These are phyloP conservation scores for Plodia interpunctella DNA, from an alignment of 1,140 invertebrate genomes.

Conservation along the genomic window DNA sequence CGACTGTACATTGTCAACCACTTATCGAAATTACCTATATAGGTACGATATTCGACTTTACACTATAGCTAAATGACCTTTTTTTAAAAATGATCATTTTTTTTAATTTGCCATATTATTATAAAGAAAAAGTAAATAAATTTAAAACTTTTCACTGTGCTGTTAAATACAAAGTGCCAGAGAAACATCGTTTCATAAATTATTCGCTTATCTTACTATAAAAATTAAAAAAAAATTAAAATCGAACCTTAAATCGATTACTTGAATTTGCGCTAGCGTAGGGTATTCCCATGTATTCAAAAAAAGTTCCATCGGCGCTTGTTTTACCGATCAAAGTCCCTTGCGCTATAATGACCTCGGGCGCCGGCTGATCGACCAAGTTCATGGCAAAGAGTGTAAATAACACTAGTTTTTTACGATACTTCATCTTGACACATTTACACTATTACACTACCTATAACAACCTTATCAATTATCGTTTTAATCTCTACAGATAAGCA, in stretches of 20 bases:
- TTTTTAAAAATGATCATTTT: too few relatives aligned
- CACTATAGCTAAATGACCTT: too few relatives aligned
- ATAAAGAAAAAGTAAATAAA: too few relatives aligned
- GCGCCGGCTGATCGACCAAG: conserved; percentile 27
- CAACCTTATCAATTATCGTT: conserved; percentile 1
- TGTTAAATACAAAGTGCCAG: too few relatives aligned
- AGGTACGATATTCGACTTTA: too few relatives aligned
- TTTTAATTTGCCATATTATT: too few relatives aligned
- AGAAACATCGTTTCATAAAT: too few relatives aligned
- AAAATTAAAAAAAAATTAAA: too few relatives aligned
- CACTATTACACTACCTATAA: conserved; percentile 11
- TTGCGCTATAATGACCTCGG: conserved; percentile 22
- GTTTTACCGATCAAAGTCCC: conserved; percentile 40
- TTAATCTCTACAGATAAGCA: background rate
- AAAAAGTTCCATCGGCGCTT: conserved; percentile 51
- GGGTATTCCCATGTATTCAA: conserved; percentile 61
- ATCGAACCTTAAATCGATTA: conserved; percentile 8
- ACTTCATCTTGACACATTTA: conserved; percentile 26
- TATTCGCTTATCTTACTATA: too few relatives aligned
- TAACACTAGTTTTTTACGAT: conserved; percentile 22
- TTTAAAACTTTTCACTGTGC: too few relatives aligned
- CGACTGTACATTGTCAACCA: too few relatives aligned
- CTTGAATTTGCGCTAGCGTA: conserved; percentile 37
- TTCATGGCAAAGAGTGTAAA: conserved; percentile 26
- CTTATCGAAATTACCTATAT: too few relatives aligned